These are phyloP conservation scores for Eupithecia centaureata DNA, from an alignment of 2,888 invertebrate genomes.

Conservation along the genomic window DNA sequence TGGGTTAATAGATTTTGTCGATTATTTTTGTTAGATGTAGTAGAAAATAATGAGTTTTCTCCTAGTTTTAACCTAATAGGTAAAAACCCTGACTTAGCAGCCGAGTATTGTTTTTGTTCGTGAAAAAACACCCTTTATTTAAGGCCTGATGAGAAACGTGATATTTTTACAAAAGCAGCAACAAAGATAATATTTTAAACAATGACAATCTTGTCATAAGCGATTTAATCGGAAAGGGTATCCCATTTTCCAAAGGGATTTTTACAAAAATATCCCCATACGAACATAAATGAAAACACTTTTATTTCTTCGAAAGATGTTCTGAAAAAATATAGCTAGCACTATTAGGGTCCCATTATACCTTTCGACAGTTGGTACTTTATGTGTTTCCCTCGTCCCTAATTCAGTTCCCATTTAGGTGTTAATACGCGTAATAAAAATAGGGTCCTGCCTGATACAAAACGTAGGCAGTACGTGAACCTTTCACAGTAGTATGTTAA, in stretches of 20 bases:
- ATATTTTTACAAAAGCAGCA: slow-evolving; percentile 41
- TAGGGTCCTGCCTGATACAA: slow-evolving; percentile 44
- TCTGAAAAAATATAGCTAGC: slow-evolving; percentile 15
- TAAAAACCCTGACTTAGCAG: slow-evolving; percentile 13
- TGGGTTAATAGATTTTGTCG: no score
- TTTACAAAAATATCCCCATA: slow-evolving; percentile 9
- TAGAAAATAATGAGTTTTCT: no score
- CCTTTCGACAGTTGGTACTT: slow-evolving; percentile 31
- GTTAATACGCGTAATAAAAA: slow-evolving; percentile 47
- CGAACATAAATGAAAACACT: slow-evolving; percentile 12
- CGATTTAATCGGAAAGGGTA: slow-evolving; percentile 41
- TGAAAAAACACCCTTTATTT: slow-evolving; percentile 14
- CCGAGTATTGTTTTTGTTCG: slow-evolving; percentile 1
- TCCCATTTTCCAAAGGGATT: slow-evolving; percentile 30
- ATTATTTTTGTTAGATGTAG: no score
- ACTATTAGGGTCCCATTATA: slow-evolving; percentile 28
- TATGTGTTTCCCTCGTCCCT: slow-evolving; percentile 37
- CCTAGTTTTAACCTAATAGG: neutral
- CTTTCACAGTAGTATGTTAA: slow-evolving; percentile 45
- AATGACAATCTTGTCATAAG: slow-evolving; percentile 33
- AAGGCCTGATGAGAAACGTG: slow-evolving; percentile 40
- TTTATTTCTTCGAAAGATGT: slow-evolving; percentile 12
- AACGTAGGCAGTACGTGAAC: slow-evolving; percentile 48
- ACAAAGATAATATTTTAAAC: slow-evolving; percentile 33
- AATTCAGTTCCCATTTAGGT: slow-evolving; percentile 46